phyloP scores from a whole-genome alignment of 2,888 invertebrate genomes.

The Xanthorhoe designata region DNA sequence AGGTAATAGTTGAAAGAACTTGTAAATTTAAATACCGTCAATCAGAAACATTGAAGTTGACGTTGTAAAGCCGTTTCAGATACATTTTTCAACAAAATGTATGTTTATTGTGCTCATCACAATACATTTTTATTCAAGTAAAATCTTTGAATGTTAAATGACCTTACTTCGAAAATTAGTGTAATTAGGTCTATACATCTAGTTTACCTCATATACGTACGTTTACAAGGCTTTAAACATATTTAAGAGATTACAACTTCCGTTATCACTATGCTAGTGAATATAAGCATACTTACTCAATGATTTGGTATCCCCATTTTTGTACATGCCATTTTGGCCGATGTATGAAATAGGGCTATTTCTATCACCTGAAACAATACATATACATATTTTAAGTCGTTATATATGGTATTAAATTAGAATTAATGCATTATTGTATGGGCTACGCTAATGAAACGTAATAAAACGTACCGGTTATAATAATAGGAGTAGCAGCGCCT shows the following conservation, averaged over 20 bases:
- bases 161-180: slow-evolving; percentile 30
- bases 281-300: slow-evolving; percentile 56
- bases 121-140: neutral
- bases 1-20: slow-evolving; percentile 24
- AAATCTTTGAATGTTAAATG: slow-evolving; percentile 12
- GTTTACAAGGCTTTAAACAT: slow-evolving; percentile 7
- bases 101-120: slow-evolving; percentile 3
- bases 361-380: slow-evolving; percentile 58
- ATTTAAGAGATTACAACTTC: neutral
- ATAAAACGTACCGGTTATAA: slow-evolving; percentile 2
- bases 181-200: slow-evolving; percentile 8
- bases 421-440: neutral
- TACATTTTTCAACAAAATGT: slow-evolving; percentile 32
- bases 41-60: slow-evolving; percentile 28
- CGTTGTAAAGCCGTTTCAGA: slow-evolving; percentile 27
- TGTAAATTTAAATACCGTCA: slow-evolving; percentile 33
- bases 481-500: slow-evolving; percentile 57
- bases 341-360: slow-evolving; percentile 60
- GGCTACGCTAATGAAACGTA: neutral
- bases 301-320: slow-evolving; percentile 74
- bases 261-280: neutral
- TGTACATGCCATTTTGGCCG: slow-evolving; percentile 56
- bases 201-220: neutral
- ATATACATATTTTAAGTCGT: neutral
- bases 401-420: neutral